Evolutionary conservation across 2,888 invertebrate genomes (phyloP).

Genomic region (Imbricaverruca yamaguchii): DNA sequence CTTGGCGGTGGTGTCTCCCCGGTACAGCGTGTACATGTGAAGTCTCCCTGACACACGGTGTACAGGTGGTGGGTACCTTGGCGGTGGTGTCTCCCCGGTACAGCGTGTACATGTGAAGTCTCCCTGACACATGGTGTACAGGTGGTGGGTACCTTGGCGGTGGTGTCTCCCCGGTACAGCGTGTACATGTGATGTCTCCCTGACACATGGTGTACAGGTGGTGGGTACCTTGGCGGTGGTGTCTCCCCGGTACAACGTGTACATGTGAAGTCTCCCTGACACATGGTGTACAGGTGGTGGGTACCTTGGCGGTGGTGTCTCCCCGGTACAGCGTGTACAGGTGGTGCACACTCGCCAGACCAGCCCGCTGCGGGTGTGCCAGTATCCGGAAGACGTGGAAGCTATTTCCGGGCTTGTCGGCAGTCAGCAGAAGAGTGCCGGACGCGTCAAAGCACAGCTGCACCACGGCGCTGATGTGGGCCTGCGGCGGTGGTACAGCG

Average conservation of each 20-base stretch:
- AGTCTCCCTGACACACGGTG: too few relatives aligned
- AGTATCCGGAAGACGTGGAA: constrained; percentile 93
- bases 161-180: too few relatives aligned
- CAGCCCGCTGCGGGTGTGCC: constrained; percentile 81
- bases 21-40: constrained; percentile 31
- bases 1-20: constrained; percentile 88
- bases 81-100: constrained; percentile 94
- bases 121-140: too few relatives aligned
- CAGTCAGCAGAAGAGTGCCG: constrained; percentile 80
- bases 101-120: constrained; percentile 85
- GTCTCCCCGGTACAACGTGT: too few relatives aligned
- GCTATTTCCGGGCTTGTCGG: constrained; percentile 85
- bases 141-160: too few relatives aligned
- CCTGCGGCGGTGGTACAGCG: neutral
- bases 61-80: constrained; percentile 52
- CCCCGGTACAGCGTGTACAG: constrained; percentile 89
- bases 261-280: too few relatives aligned
- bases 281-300: too few relatives aligned
- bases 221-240: too few relatives aligned
- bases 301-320: constrained; percentile 88
- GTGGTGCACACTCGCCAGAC: constrained; percentile 84
- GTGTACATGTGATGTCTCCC: too few relatives aligned
- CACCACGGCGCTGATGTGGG: constrained; percentile 58
- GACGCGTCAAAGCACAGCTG: constrained; percentile 84
- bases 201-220: too few relatives aligned